phyloP scores from a whole-genome alignment of 2,797 vertebrate species.

The Manis crassicaudata region DNA sequence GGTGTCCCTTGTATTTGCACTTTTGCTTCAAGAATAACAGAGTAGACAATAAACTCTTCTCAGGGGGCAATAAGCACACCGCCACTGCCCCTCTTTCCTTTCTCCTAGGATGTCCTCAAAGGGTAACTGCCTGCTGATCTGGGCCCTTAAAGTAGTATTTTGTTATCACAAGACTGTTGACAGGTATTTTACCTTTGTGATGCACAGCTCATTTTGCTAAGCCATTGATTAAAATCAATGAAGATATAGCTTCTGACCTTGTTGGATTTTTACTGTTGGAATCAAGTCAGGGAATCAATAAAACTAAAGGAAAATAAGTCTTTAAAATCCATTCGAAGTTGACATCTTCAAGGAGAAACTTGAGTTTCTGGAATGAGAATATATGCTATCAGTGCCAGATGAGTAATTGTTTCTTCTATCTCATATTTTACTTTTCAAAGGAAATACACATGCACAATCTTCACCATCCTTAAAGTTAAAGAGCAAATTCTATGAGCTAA shows the following conservation, averaged over 20 bases:
- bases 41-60: neutral
- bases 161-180: neutral
- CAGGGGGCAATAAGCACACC: neutral
- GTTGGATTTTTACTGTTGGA: conserved; percentile 42
- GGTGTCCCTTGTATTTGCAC: neutral
- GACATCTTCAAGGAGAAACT: conserved; percentile 49
- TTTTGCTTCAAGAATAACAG: neutral
- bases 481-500: neutral
- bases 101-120: neutral
- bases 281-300: conserved; percentile 59
- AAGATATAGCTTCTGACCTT: conserved; percentile 22
- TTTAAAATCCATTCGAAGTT: conserved; percentile 50
- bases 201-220: conserved; percentile 59
- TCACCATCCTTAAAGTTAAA: neutral
- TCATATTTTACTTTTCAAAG: conserved; percentile 34
- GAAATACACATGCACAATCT: neutral
- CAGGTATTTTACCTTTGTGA: conserved; percentile 41
- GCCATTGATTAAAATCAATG: conserved; percentile 53
- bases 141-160: neutral
- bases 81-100: rapidly evolving
- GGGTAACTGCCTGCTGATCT: neutral
- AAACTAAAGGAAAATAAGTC: conserved; percentile 59
- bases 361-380: conserved; percentile 40
- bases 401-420: neutral
- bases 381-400: conserved; percentile 16